Evolutionary conservation across 2,888 invertebrate genomes (phyloP).

Genomic region (Volucella inflata): DNA sequence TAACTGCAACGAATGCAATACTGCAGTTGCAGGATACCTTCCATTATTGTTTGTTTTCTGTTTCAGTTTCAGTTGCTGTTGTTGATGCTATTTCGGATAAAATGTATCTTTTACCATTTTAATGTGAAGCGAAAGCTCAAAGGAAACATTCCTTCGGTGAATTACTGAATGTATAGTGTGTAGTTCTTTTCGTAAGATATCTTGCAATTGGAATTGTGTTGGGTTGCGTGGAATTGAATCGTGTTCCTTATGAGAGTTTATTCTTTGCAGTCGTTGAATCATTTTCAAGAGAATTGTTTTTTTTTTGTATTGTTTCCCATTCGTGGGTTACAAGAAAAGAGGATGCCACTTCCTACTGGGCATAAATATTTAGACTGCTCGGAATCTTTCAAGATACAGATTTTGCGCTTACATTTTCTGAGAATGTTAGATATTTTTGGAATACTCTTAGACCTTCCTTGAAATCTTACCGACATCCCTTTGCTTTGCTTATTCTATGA

Average conservation of each 20-base stretch:
- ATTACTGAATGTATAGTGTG: conserved; percentile 42
- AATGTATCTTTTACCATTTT: conserved; percentile 55
- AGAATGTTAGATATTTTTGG: no score
- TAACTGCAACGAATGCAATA: conserved; percentile 37
- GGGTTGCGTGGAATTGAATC: conserved; percentile 31
- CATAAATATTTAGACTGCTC: no score
- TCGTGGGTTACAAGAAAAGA: neutral
- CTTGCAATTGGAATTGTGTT: conserved; percentile 40
- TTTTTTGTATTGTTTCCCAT: neutral
- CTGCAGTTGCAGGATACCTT: conserved; percentile 41
- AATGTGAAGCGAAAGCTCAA: conserved; percentile 43
- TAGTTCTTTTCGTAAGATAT: conserved; percentile 10
- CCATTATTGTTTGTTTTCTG: conserved; percentile 30
- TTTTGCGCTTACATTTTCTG: no score
- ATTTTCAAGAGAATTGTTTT: neutral
- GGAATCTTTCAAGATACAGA: no score
- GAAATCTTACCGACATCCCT: no score
- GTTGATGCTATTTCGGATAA: conserved; percentile 1
- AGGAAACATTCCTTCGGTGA: conserved; percentile 30
- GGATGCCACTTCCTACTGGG: neutral
- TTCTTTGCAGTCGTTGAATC: conserved; percentile 5
- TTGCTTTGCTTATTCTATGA: no score
- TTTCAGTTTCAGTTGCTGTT: neutral
- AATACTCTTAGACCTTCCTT: no score
- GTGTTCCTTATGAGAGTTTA: conserved; percentile 29